Conservation (phyloP, 2,113 vertebrate species). For the Callocephalon fimbriatum region DNA sequence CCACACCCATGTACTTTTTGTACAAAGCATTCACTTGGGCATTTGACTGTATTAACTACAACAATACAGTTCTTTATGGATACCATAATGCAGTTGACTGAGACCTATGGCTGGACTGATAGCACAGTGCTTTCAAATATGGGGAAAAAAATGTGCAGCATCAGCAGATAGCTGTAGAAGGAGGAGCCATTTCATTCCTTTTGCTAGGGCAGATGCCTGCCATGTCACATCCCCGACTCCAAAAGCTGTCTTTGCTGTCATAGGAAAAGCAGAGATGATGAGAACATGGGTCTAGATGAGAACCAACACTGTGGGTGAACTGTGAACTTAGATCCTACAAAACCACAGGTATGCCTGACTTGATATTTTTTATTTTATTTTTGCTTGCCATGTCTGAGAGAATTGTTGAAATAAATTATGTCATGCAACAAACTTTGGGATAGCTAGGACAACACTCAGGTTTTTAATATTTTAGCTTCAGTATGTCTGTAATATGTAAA, state of each 20-base stretch:
- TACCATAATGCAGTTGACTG: no score
- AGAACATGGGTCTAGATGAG: background rate
- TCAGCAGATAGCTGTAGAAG: background rate
- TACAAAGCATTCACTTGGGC: background rate
- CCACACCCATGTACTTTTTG: background rate
- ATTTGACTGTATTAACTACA: background rate
- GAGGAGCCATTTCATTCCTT: background rate
- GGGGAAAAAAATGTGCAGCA: background rate
- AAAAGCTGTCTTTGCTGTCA: background rate
- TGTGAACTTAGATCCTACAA: background rate
- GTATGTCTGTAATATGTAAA: background rate
- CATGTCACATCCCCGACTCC: fast-evolving
- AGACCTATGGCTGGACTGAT: fast-evolving
- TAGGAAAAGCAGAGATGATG: background rate
- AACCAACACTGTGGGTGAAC: background rate
- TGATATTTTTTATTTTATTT: background rate
- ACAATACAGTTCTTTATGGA: fast-evolving
- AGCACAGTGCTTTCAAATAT: background rate
- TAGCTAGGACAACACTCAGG: background rate
- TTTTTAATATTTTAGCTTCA: background rate
- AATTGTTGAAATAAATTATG: background rate
- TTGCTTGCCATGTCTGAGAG: background rate
- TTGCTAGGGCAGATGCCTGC: background rate
- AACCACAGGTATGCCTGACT: background rate
- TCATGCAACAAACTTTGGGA: background rate